phyloP scores from a whole-genome alignment of 2,113 vertebrate species.

The Neotoma lepida region DNA sequence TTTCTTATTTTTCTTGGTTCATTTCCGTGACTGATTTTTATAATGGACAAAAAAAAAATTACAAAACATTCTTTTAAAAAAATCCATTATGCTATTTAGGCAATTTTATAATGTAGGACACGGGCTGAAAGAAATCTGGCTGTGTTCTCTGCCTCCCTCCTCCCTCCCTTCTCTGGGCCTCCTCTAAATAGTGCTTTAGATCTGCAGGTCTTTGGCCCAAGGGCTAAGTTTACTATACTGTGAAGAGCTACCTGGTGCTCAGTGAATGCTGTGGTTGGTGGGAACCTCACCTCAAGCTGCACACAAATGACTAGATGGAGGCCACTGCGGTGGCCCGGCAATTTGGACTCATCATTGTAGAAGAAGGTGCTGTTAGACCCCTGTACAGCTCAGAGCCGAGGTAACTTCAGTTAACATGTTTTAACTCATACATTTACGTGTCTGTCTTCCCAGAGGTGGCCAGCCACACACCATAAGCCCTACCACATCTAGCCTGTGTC shows the following conservation, averaged over 20 bases:
- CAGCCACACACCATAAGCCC: not conserved
- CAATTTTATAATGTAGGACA: not conserved
- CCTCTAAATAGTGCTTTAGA: not conserved
- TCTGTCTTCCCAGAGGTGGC: not conserved
- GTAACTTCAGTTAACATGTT: not conserved
- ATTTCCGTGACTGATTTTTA: conserved; percentile 23
- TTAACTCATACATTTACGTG: not conserved
- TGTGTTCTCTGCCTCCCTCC: not conserved
- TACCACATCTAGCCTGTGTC: not conserved
- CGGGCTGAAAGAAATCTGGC: not conserved
- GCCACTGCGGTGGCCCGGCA: not conserved
- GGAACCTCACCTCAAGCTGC: not conserved
- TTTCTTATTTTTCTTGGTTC: conserved; percentile 36
- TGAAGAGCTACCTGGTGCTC: fast-evolving
- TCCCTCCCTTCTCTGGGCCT: not conserved
- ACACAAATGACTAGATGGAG: not conserved
- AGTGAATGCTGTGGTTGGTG: too few species aligned
- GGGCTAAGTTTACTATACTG: not conserved
- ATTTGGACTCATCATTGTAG: not conserved
- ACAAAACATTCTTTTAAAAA: not conserved
- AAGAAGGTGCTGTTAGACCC: not conserved
- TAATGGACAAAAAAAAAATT: not conserved
- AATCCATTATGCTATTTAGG: not conserved
- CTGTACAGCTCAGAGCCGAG: not conserved
- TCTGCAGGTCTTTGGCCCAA: not conserved